These are phyloP conservation scores for Sitobion miscanthi DNA, from an alignment of 1,140 invertebrate species.

Conservation along the genomic window DNA sequence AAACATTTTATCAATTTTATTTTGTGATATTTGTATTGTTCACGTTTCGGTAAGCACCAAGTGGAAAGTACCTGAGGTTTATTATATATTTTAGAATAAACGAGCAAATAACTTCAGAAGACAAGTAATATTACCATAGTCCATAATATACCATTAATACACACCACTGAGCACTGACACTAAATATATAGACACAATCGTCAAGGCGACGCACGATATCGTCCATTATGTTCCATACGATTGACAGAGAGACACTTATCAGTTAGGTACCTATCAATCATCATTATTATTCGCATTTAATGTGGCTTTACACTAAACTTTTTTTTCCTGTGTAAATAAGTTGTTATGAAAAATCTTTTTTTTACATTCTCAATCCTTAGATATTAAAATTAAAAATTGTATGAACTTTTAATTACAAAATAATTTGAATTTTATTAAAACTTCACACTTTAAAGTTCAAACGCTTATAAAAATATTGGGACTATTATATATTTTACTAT, in stretches of 20 bases:
- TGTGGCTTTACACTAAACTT: too few relatives aligned
- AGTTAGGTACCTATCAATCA: neutral
- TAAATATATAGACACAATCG: neutral
- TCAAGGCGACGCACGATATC: neutral
- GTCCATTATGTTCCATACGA: neutral
- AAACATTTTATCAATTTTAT: neutral
- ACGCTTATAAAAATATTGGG: too few relatives aligned
- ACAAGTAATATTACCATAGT: neutral
- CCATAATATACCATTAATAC: neutral
- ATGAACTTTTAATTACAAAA: too few relatives aligned
- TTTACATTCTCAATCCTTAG: too few relatives aligned
- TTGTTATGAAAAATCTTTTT: too few relatives aligned
- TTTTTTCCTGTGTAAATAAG: too few relatives aligned
- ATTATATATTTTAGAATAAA: constrained; percentile 6
- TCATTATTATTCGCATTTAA: neutral
- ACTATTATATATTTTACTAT: too few relatives aligned
- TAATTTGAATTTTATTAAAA: too few relatives aligned
- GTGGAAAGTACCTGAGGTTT: neutral
- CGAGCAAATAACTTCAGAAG: neutral
- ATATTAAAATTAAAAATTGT: too few relatives aligned
- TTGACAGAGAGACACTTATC: neutral
- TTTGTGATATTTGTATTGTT: neutral
- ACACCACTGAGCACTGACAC: neutral
- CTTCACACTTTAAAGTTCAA: too few relatives aligned
- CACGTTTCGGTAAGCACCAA: neutral